Evolutionary conservation across 2,113 vertebrate species (phyloP), one percentile per base, ranked within the genome.

Genomic region (Meleagris gallopavo): DNA sequence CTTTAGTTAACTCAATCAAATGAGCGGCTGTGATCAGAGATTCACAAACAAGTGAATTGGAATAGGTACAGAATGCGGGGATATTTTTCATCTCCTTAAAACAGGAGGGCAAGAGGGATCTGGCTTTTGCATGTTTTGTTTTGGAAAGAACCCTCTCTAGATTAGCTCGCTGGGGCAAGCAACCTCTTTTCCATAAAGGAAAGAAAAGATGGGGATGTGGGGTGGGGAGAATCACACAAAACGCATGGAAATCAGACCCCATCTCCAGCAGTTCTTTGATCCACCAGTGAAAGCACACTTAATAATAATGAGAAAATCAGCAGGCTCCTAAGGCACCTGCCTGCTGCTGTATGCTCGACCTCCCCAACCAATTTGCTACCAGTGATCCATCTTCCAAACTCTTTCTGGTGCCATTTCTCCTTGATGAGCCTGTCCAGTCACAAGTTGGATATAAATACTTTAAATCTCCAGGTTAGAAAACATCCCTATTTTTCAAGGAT

Each of bases 111-210:
- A 94, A 93, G 89, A 95, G 89, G 91, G 93, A 93, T 95, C 84
- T 92, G 88, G 86, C 89, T 95, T 93, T 72, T 91, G 91, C 91
- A 97, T 96, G 95, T 91, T 95, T 93, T 95, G 76, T 83, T 95
- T 97, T 88, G 83, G 94, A 97, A 96, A 95, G 94, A 97, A 95
- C 95, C 95, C 96, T 95, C 95, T 97, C 96, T 97, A 97, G 96
- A 95, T 95, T 92, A 96, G 93, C 92, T 94, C 90, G 48, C 64
- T 95, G 93, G 90, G 86, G 72, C 86, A 86, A 93, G 80, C 91
- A 91, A 83, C 40, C 77, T 93, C 57, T 94, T 90, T 74, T 92
- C 84, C 75, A 46, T 50, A 7, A 94, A 90, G 64, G 36, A 75
- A 73, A 77, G 9, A 20, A 74, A 38, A 52, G 46, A 54, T 32